Evolutionary conservation across 1,140 invertebrate species (phyloP), one percentile per base, ranked within the genome.

Genomic region (Pseudomyrmex pallidus): DNA sequence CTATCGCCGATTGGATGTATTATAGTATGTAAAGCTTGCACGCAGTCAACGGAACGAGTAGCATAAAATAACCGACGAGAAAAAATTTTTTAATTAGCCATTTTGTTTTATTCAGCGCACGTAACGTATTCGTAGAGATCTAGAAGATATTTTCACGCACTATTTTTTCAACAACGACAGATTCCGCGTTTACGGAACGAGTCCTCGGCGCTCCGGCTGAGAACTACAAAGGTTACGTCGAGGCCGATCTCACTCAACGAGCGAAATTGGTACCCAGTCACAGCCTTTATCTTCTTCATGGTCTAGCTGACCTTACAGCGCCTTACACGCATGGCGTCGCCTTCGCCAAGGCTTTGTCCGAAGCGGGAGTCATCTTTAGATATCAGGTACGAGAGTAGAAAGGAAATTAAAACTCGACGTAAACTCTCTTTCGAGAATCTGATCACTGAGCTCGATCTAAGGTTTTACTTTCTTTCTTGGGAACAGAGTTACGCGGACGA

Each of bases 101-200:
- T 12, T 52, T 52, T 12, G 9, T 52, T 13, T 12, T 12, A 52
- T 35, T 35, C 50, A 13, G 1, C 13, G 1, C 13, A 2, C 5
- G 5, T 52, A 52, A 52, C 13, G 50, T 52, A 13, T 50, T 13
- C 13, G 2, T 61, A 8, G 57, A 22, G 13, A 63, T 44, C 44
- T 63, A 22, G 4, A 17, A n/a, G 7, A 48, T 1, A 64, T 9
- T 25, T 12, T 4, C 25, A 17, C 35, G 1, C 56, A 10, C 7
- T 8, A 0, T 5, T 17, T 44, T 61, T 10, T n/a, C 35, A 35
- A 9, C 9, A 46, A 56, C 1, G 93, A 2, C 90, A 99, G 98
- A 99, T 95, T 98, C 98, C 22, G 98, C 97, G 7, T 99, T 99
- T 92, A 98, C 98, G 95, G 98, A 99, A 94, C 95, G 98, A 76